These are phyloP conservation scores for Cosmopolites sordidus DNA, from an alignment of 2,888 invertebrate species.

Conservation along the genomic window DNA sequence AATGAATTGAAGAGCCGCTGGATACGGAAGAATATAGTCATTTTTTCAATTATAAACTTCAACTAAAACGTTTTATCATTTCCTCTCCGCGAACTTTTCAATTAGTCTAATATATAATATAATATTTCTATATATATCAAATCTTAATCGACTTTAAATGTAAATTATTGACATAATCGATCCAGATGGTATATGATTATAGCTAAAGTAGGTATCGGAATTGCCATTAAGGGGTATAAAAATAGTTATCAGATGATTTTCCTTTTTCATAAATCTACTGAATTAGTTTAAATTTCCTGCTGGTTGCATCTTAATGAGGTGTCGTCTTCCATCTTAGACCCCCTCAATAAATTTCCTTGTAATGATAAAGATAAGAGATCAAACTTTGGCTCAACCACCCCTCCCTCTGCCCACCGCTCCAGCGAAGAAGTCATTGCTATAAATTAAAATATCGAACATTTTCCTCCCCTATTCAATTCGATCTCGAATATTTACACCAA, in stretches of 20 bases:
- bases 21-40: too few species aligned
- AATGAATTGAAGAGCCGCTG: too few species aligned
- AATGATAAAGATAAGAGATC: constrained; percentile 19
- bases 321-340: constrained; percentile 13
- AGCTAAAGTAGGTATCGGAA: constrained; percentile 1
- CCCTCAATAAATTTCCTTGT: constrained; percentile 13
- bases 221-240: constrained; percentile 7
- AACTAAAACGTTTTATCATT: too few species aligned
- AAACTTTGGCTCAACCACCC: constrained; percentile 7
- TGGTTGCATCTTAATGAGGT: constrained; percentile 13
- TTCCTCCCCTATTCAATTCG: constrained; percentile 5
- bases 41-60: too few species aligned
- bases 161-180: too few species aligned
- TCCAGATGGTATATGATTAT: constrained; percentile 3
- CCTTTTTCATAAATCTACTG: constrained; percentile 13
- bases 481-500: constrained; percentile 1
- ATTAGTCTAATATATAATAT: too few species aligned
- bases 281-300: constrained; percentile 14
- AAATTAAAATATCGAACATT: constrained; percentile 16
- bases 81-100: too few species aligned
- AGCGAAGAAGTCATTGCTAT: too few species aligned
- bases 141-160: too few species aligned
- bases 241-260: constrained; percentile 15
- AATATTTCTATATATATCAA: too few species aligned
- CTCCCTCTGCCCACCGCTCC: not conserved